phyloP scores from a whole-genome alignment of 2,113 vertebrate genomes.

The Cavia porcellus region DNA sequence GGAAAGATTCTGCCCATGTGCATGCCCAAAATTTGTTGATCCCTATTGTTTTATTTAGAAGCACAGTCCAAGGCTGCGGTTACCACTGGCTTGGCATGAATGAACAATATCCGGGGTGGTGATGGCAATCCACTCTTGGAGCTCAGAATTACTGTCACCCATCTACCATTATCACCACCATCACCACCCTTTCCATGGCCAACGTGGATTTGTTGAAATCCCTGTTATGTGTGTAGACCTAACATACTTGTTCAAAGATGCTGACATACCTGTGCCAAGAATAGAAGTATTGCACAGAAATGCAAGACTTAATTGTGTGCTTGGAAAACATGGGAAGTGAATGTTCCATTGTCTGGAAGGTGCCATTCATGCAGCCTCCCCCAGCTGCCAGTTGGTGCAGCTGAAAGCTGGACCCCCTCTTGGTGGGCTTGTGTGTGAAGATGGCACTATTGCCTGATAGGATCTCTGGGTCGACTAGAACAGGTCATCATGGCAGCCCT shows the following conservation, averaged over 20 bases:
- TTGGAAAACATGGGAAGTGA: not conserved
- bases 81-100: slow-evolving; percentile 3
- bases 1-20: slow-evolving; percentile 65
- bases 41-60: slow-evolving; percentile 5
- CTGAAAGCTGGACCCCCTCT: not conserved
- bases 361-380: not conserved
- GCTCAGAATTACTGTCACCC: not conserved
- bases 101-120: not conserved
- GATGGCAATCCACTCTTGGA: not conserved
- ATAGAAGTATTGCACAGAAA: not conserved
- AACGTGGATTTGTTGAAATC: not conserved
- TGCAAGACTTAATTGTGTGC: not conserved
- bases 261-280: not conserved
- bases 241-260: not conserved
- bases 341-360: not conserved
- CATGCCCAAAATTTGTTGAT: not conserved
- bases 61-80: not conserved
- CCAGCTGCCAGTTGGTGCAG: not conserved
- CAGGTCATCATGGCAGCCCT: not conserved
- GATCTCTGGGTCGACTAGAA: not conserved
- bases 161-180: not conserved
- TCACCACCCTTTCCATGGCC: not conserved
- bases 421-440: not conserved
- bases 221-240: not conserved
- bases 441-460: not conserved